Conservation (phyloP, 2,797 vertebrate genomes). For the Esox lucius region DNA sequence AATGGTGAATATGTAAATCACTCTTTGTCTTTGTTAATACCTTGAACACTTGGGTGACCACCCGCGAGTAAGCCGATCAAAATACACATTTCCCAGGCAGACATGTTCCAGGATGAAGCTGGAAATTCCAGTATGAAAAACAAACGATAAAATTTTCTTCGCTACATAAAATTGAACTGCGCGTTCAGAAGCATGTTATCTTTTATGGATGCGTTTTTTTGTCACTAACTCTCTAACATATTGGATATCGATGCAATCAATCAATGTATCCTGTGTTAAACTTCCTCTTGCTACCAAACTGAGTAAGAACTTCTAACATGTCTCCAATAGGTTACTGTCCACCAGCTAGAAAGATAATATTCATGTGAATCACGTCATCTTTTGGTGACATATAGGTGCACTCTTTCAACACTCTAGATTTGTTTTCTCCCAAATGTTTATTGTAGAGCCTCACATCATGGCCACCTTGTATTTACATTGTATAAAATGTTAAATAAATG, state of each 20-base stretch:
- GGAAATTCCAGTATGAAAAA: background rate
- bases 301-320: background rate
- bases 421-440: background rate
- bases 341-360: background rate
- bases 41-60: slow-evolving; percentile 4
- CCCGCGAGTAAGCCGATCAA: background rate
- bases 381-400: too few relatives aligned
- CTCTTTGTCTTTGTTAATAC: background rate
- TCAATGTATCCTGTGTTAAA: background rate
- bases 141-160: background rate
- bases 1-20: background rate
- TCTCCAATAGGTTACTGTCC: background rate
- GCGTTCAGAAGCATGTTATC: background rate
- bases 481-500: background rate
- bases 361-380: background rate
- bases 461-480: background rate
- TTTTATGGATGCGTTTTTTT: background rate
- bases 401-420: background rate
- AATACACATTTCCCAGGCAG: background rate
- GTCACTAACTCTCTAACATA: background rate
- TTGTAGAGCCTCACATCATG: background rate
- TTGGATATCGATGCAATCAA: background rate
- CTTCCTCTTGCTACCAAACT: background rate
- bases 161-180: background rate
- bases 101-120: slow-evolving; percentile 2